Evolutionary conservation across 2,888 invertebrate genomes (phyloP), one percentile per base, ranked within the genome.

Genomic region (Nymphalis polychloros): DNA sequence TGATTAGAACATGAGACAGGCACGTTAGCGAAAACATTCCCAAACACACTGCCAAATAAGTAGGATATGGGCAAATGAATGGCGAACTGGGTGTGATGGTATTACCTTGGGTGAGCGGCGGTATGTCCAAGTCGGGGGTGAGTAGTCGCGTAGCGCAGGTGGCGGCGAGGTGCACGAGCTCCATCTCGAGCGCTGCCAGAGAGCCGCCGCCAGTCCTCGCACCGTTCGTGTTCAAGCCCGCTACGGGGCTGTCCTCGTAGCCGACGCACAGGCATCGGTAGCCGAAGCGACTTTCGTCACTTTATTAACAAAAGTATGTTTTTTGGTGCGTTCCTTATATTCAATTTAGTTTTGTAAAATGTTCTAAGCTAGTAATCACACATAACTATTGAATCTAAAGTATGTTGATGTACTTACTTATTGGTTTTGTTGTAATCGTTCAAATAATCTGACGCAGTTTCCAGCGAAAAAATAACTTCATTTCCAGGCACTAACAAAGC

Each of bases 381-480:
- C 2, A 23, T 23, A 23, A 2, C 23, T 23, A 23, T 23, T 2
- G 13, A 41, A 13, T 13, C 3, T 41, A 13, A 41, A 4, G 1
- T 31, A 17, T 31, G 5, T 55, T 8, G 0, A n/a, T 5, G 31
- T 50, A 72, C 69, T 71, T 68, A 76, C 72, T 66, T 72, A 46
- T 70, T 71, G 13, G 66, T 61, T 31, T 71, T 95, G 79, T 96
- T 95, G 75, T 97, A 98, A 87, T 98, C 97, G 80, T 97, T 97
- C 71, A 98, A 94, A 86, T 98, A 99, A 85, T 98, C 96, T 0
- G 98, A 97, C 0, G 98, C 97, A 0, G 99, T 98, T 91, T 99
- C 99, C 81, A 99, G 84, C 0, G 98, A 98, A 86, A 99, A 98
- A 79, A 98, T 95, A 0, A 99, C 96, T 90, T 98, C 97, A 84